phyloP scores from a whole-genome alignment of 2,888 invertebrate genomes.

The Clepsis dumicolana region DNA sequence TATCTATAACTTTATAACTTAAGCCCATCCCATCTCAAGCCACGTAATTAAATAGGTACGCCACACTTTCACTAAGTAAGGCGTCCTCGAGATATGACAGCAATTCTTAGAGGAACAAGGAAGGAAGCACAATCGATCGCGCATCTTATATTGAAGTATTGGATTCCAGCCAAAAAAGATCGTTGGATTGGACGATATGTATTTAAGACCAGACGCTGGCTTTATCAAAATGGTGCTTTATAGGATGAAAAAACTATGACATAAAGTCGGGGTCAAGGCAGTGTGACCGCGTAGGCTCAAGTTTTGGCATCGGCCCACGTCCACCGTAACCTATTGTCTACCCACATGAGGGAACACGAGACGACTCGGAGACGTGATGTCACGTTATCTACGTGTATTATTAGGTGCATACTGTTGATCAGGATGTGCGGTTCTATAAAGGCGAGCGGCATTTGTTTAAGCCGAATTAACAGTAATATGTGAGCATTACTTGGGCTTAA shows the following conservation, averaged over 20 bases:
- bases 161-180: slow-evolving; percentile 1
- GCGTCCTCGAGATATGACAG: not conserved
- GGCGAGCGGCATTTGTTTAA: slow-evolving; percentile 5
- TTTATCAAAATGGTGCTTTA: slow-evolving; percentile 21
- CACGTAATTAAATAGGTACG: not conserved
- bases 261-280: slow-evolving; percentile 41
- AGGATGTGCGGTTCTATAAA: slow-evolving; percentile 20
- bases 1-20: no score
- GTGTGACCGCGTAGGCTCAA: slow-evolving; percentile 69
- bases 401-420: slow-evolving; percentile 28
- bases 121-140: not conserved
- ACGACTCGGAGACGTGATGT: slow-evolving; percentile 71
- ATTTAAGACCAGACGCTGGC: slow-evolving; percentile 1
- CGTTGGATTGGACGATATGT: not conserved
- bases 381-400: slow-evolving; percentile 52
- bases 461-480: not conserved
- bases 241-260: slow-evolving; percentile 13
- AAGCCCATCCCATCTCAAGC: no score
- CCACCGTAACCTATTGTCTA: slow-evolving; percentile 70
- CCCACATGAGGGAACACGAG: slow-evolving; percentile 59
- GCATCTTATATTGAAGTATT: not conserved
- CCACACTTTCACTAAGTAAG: not conserved
- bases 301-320: slow-evolving; percentile 76
- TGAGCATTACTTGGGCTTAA: not conserved
- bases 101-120: not conserved